Evolutionary conservation across 2,888 invertebrate species (phyloP).

Genomic region (Caenorhabditis japonica): DNA sequence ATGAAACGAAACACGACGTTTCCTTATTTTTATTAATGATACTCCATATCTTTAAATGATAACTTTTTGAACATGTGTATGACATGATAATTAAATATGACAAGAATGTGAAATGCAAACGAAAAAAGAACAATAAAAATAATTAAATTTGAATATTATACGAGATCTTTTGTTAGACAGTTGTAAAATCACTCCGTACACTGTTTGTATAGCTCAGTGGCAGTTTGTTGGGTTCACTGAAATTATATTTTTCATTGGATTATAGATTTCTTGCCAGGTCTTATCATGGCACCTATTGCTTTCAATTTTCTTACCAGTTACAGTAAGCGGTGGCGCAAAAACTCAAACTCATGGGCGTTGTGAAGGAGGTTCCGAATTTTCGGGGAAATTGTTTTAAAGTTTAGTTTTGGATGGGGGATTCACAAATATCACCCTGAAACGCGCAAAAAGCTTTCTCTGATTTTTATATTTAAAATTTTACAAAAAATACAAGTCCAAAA

Average conservation of each 20-base stretch:
- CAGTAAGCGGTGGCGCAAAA: too few relatives aligned
- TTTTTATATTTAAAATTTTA: too few relatives aligned
- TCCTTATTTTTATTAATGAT: constrained; percentile 1
- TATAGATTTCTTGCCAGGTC: too few relatives aligned
- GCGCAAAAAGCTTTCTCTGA: too few relatives aligned
- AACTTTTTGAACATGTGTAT: constrained; percentile 5
- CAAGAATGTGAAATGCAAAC: neutral
- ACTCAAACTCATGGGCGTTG: neutral
- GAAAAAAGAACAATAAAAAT: constrained; percentile 10
- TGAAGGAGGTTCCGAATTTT: too few relatives aligned
- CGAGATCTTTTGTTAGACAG: constrained; percentile 1
- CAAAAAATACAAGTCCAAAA: too few relatives aligned
- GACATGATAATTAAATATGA: constrained; percentile 16
- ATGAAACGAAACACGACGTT: neutral
- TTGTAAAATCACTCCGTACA: constrained; percentile 33
- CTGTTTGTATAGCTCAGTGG: constrained; percentile 41
- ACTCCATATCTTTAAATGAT: neutral
- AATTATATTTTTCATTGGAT: too few relatives aligned
- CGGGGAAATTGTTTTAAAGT: too few relatives aligned
- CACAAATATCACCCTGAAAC: too few relatives aligned
- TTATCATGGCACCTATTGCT: too few relatives aligned
- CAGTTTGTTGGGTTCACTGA: constrained; percentile 32
- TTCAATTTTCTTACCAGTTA: too few relatives aligned
- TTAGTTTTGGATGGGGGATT: too few relatives aligned
- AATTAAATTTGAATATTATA: neutral